Base-by-base conservation (phyloP, 2,113 vertebrate species). In the Pagrus major region DNA sequence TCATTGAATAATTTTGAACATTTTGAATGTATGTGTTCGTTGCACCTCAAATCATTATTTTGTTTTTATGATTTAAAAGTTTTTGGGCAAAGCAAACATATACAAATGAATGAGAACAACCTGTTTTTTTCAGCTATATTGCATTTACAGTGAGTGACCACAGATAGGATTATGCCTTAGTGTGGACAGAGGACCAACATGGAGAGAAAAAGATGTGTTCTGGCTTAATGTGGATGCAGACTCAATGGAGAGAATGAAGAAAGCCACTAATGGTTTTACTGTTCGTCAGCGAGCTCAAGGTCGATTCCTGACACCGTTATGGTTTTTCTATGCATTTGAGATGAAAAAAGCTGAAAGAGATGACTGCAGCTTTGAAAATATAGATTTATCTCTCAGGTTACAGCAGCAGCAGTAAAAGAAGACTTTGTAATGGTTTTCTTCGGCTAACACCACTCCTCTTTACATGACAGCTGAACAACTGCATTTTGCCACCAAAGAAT, bases 401-500 rank as follows among this genome's bases (percentile, higher is more conserved):
- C 69, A 64, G 76, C 81, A 52, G 76, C 81, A 52, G 76, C 85
- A 63, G 42, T 39, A 35, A 56, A 25, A 14, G 25, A 54, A 55
- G 18, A 68, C 56, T 25, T 44, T 21, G 3, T 68, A 55, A 51
- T 68, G 27, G 10, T 20, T 49, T 65, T 47, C 55, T 37, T 47
- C 29, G 51, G 64, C 56, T 37, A 86, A 69, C 60, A 75, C 44
- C 76, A 20, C 41, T 70, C 55, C 41, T 65, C 77, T 67, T 71
- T 54, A 61, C 49, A 51, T 59, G 59, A 76, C 78, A 51, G 52
- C 31, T 63, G 52, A 79, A 78, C 65, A 27, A 71, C 69, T 55
- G 56, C 21, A 35, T 81, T 52, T 74, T 51, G 31, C 44, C 65
- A 82, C 81, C 78, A 81, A 83, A 84, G 58, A 79, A 78, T 33